phyloP scores from a whole-genome alignment of 92 coral and sea anemone species.

The Actinernus sp. region DNA sequence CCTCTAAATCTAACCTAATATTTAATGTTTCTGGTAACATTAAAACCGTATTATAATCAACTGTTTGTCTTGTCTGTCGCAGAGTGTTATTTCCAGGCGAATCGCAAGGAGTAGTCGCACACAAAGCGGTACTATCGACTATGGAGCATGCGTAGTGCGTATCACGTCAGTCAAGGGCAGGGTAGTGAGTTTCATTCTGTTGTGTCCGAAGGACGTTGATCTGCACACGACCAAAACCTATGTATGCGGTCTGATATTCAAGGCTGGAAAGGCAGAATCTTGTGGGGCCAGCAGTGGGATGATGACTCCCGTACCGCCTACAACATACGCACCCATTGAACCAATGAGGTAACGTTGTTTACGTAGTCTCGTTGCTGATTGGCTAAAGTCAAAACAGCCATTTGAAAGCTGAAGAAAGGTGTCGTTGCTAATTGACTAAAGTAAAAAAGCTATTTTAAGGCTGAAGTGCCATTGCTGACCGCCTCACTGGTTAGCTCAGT shows the following conservation, averaged over 20 bases:
- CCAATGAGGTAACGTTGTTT: slow-evolving; percentile 62
- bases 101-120: slow-evolving; percentile 1
- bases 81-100: too few relatives aligned
- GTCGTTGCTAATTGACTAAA: too few relatives aligned
- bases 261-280: slow-evolving; percentile 36
- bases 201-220: slow-evolving; percentile 47
- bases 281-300: slow-evolving; percentile 55
- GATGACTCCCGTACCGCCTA: slow-evolving; percentile 60
- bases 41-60: too few relatives aligned
- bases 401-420: too few relatives aligned
- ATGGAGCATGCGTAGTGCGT: slow-evolving; percentile 81
- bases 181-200: slow-evolving; percentile 32
- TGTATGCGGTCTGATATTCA: slow-evolving; percentile 74
- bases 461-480: too few relatives aligned
- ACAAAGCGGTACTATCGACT: slow-evolving; percentile 22
- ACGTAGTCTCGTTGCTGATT: too few relatives aligned
- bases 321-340: slow-evolving; percentile 49
- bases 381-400: too few relatives aligned
- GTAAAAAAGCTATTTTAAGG: too few relatives aligned
- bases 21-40: too few relatives aligned
- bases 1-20: too few relatives aligned
- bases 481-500: too few relatives aligned
- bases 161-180: slow-evolving; percentile 18
- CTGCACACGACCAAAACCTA: slow-evolving; percentile 38
- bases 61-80: too few relatives aligned